These are phyloP conservation scores for Mesembrinibis cayennensis DNA, from an alignment of 2,113 vertebrate genomes.

Conservation along the genomic window DNA sequence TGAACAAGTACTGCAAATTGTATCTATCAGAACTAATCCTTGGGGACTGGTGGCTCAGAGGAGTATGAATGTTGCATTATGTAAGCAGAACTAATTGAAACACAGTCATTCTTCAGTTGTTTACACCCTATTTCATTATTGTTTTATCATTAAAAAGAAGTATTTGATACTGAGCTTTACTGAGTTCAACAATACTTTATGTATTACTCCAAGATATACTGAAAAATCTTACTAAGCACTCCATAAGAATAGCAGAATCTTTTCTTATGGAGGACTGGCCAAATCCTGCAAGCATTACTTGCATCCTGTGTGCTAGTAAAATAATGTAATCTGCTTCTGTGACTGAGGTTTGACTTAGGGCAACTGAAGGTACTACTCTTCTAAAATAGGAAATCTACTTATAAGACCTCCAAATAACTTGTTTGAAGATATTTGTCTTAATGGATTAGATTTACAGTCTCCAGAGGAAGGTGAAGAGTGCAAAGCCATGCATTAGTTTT, in stretches of 20 bases:
- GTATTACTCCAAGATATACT: not conserved
- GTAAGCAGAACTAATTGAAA: not conserved
- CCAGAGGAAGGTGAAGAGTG: not conserved
- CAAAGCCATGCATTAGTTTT: not conserved
- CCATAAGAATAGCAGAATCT: not conserved
- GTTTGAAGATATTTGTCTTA: not conserved
- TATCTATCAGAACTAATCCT: not conserved
- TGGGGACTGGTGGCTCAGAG: not conserved
- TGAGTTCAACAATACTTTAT: not conserved
- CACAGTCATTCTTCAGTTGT: not conserved
- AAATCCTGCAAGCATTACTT: not conserved
- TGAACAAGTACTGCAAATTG: not conserved
- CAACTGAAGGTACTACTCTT: not conserved
- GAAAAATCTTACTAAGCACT: not conserved
- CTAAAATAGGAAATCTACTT: not conserved
- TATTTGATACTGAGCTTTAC: not conserved
- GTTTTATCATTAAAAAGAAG: not conserved
- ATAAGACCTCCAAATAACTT: not conserved
- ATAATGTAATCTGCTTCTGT: not conserved
- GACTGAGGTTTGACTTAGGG: not conserved
- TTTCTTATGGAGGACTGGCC: not conserved
- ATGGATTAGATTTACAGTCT: not conserved
- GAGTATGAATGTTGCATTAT: not conserved
- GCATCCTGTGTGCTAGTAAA: not conserved
- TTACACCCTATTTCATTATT: not conserved